Evolutionary conservation across 2,888 invertebrate species (phyloP).

Genomic region (Mechanitis messenoides): DNA sequence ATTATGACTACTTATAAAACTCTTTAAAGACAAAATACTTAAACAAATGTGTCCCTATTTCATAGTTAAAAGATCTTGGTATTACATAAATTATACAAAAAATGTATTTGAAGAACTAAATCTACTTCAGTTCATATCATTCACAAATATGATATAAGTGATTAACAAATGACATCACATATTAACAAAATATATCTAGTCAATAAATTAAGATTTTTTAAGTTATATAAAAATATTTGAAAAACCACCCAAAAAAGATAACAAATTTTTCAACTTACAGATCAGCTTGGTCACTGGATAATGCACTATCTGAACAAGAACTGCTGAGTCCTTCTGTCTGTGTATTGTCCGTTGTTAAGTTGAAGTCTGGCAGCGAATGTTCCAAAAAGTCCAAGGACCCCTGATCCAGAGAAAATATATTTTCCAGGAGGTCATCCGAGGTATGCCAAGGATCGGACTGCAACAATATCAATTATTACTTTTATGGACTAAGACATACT

Average conservation of each 20-base stretch:
- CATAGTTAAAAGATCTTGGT: too few relatives aligned
- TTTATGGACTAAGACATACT: too few relatives aligned
- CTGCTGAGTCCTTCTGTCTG: constrained; percentile 63
- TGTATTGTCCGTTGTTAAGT: constrained; percentile 50
- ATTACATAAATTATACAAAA: too few relatives aligned
- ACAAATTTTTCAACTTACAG: constrained; percentile 57
- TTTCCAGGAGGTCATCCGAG: constrained; percentile 80
- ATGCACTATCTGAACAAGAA: constrained; percentile 81
- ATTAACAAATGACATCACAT: too few relatives aligned
- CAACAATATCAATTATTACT: constrained; percentile 30
- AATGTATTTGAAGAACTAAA: too few relatives aligned
- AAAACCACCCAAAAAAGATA: constrained; percentile 10
- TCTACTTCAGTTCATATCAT: too few relatives aligned
- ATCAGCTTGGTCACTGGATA: constrained; percentile 79
- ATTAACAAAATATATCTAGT: too few relatives aligned
- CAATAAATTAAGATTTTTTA: too few relatives aligned
- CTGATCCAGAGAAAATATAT: constrained; percentile 80
- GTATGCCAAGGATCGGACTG: constrained; percentile 71
- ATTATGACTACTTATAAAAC: too few relatives aligned
- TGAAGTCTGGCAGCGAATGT: constrained; percentile 69
- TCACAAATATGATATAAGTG: too few relatives aligned
- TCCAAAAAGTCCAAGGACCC: constrained; percentile 78
- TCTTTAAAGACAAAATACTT: too few relatives aligned
- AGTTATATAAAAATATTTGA: not conserved
- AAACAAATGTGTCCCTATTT: too few relatives aligned